Evolutionary conservation across 1,140 invertebrate genomes (phyloP).

Genomic region (Leptoteleia sp.): DNA sequence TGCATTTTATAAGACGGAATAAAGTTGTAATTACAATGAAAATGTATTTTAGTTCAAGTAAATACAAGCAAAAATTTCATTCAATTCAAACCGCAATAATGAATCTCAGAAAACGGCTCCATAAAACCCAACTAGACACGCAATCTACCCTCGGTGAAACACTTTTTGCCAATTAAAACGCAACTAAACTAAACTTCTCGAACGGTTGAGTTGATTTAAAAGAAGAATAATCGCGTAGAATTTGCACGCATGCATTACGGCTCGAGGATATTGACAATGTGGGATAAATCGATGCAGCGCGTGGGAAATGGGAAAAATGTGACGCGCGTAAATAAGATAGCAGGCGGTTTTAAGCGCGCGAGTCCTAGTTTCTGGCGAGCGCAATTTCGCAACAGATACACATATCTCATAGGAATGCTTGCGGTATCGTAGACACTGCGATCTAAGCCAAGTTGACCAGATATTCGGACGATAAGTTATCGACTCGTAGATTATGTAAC

Average conservation of each 20-base stretch:
- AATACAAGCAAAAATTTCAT: not conserved
- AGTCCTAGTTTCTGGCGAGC: constrained; percentile 5
- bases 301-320: constrained; percentile 10
- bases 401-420: constrained; percentile 41
- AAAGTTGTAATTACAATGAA: not conserved
- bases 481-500: constrained; percentile 63
- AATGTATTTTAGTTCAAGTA: not conserved
- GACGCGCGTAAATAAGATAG: constrained; percentile 17
- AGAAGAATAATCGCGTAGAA: not conserved
- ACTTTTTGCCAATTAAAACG: constrained; percentile 4
- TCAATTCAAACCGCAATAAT: not conserved
- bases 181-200: constrained; percentile 4
- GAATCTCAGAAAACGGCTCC: constrained; percentile 3
- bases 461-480: constrained; percentile 62
- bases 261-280: not conserved
- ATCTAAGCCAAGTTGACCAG: constrained; percentile 52
- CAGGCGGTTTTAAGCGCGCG: too few relatives aligned
- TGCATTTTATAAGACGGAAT: too few relatives aligned
- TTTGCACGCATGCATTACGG: not conserved
- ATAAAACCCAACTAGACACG: constrained; percentile 3
- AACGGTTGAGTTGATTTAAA: constrained; percentile 9
- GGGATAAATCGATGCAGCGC: not conserved
- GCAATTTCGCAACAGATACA: constrained; percentile 32
- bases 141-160: not conserved
- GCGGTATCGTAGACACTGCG: constrained; percentile 30